Percentiles rank a stretch among this genome's conserved stretches.
phyloP scores from a whole-genome alignment of 2,888 invertebrate species.

The Synanthedon vespiformis region DNA sequence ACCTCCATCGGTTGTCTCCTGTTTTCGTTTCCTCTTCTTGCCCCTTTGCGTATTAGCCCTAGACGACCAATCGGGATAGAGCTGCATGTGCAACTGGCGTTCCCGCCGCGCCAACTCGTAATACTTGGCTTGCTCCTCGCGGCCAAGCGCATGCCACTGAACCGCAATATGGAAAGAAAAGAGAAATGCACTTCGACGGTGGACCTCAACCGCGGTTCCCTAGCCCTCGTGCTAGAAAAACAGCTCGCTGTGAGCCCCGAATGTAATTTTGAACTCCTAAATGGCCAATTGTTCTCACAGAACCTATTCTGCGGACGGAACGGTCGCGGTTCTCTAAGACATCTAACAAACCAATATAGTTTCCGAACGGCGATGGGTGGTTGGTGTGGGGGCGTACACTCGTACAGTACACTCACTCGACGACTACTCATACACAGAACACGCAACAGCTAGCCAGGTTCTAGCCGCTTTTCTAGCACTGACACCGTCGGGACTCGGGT shows the following conservation, averaged over 20 bases:
- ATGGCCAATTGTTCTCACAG: constrained; percentile 69
- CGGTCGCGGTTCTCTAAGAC: constrained; percentile 59
- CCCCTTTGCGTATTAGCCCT: constrained; percentile 99
- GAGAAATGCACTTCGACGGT: constrained; percentile 66
- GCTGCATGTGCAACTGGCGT: constrained; percentile 98
- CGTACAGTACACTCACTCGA: constrained; percentile 60
- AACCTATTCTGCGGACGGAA: constrained; percentile 70
- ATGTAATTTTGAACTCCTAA: constrained; percentile 60
- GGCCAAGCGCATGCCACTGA: constrained; percentile 99
- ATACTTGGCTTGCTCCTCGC: constrained; percentile 99
- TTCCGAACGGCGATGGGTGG: constrained; percentile 60
- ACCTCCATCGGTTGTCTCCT: constrained; percentile 97
- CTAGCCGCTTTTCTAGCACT: constrained; percentile 69
- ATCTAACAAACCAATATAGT: constrained; percentile 69
- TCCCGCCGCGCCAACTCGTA: constrained; percentile 99
- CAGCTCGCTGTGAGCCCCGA: constrained; percentile 71
- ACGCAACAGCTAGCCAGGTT: constrained; percentile 48
- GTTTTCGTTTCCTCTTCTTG: constrained; percentile 99
- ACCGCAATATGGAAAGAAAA: constrained; percentile 70
- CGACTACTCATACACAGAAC: constrained; percentile 66
- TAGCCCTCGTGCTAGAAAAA: constrained; percentile 78
- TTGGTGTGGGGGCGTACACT: too few relatives aligned
- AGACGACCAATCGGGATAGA: constrained; percentile 99
- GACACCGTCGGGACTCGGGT: constrained; percentile 41
- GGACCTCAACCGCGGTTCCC: constrained; percentile 49